Evolutionary conservation across 2,113 vertebrate genomes (phyloP).

Genomic region (Pteruthius melanotis): DNA sequence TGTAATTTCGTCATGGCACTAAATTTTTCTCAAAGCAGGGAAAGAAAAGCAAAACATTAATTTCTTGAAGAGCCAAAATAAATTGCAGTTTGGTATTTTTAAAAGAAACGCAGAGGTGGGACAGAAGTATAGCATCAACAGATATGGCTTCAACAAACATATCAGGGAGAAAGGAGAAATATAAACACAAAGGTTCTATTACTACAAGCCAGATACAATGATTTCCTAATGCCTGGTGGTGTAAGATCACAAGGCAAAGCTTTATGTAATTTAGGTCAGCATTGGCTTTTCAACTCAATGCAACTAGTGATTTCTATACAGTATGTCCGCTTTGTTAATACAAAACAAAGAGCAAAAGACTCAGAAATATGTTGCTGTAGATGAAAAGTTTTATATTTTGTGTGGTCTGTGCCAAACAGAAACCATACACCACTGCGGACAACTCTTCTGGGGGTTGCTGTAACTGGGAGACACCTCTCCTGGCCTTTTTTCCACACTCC

Average conservation of each 20-base stretch:
- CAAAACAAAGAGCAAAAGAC: background rate
- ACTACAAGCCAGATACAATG: background rate
- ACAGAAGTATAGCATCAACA: background rate
- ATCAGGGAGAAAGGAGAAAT: background rate
- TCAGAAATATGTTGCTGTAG: background rate
- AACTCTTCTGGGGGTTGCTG: background rate
- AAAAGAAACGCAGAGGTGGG: background rate
- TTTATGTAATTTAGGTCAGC: background rate
- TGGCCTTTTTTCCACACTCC: background rate
- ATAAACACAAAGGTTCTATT: background rate
- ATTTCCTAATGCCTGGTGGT: background rate
- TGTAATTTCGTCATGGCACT: too few relatives aligned
- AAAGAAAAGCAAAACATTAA: background rate
- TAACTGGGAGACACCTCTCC: fast-evolving
- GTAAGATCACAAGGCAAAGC: background rate
- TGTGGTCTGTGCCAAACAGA: background rate
- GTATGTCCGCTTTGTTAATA: background rate
- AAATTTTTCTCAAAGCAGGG: background rate
- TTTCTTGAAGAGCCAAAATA: background rate
- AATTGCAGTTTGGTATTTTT: background rate
- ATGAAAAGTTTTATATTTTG: background rate
- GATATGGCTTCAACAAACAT: background rate
- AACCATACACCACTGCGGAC: fast-evolving
- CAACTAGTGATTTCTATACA: background rate
- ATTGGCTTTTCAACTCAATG: background rate